Evolutionary conservation across 2,797 vertebrate species (phyloP).

Genomic region (Gymnothorax javanicus): DNA sequence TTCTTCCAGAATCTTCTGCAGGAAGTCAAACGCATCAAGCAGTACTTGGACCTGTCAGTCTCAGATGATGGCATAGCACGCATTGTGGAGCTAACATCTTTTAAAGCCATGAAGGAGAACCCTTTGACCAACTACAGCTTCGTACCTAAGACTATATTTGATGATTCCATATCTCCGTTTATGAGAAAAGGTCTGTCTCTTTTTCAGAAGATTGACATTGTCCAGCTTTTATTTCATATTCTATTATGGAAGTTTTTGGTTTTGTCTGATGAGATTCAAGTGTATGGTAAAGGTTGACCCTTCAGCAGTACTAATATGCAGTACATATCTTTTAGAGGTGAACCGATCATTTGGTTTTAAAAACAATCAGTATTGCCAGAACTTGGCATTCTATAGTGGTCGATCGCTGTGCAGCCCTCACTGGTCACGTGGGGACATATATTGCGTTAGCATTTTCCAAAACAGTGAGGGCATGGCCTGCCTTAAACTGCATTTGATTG

Average conservation of each 20-base stretch:
- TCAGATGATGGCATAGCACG: slow-evolving; percentile 68
- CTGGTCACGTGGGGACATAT: no score
- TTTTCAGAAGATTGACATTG: not conserved
- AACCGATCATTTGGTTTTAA: no score
- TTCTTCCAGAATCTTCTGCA: slow-evolving; percentile 74
- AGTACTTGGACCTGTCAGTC: slow-evolving; percentile 75
- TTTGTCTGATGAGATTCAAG: not conserved
- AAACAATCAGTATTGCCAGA: no score
- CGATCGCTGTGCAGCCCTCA: no score
- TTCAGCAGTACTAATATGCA: not conserved
- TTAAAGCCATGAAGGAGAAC: slow-evolving; percentile 85
- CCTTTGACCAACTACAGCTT: slow-evolving; percentile 83
- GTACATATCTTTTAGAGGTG: not conserved
- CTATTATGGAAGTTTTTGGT: not conserved
- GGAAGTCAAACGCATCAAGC: slow-evolving; percentile 80
- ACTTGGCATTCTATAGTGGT: no score
- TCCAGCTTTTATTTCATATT: not conserved
- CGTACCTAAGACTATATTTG: slow-evolving; percentile 69
- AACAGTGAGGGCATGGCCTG: no score
- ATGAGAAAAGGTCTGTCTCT: slow-evolving; percentile 86
- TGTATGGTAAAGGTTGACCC: not conserved
- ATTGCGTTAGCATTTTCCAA: no score
- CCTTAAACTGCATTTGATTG: no score
- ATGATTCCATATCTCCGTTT: slow-evolving; percentile 78
- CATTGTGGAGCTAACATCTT: slow-evolving; percentile 80